Percentiles rank a stretch among this genome's conserved stretches.
phyloP scores from a whole-genome alignment of 2,888 invertebrate genomes.

The Atrina japonica region DNA sequence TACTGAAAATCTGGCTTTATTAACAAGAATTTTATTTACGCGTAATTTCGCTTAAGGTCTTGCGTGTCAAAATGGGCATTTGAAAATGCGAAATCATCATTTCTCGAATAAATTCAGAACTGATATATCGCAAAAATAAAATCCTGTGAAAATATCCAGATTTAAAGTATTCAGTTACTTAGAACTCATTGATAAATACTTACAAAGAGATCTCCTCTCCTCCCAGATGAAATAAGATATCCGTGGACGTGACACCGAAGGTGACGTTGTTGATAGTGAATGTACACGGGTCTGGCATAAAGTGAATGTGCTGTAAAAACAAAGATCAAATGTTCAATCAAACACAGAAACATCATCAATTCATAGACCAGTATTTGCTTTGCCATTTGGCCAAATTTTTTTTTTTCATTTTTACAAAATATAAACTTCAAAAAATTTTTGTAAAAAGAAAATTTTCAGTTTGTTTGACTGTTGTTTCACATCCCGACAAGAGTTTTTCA shows the following conservation, averaged over 20 bases:
- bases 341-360: background rate
- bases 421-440: background rate
- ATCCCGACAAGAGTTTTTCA: too few species aligned
- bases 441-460: background rate
- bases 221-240: slow-evolving; percentile 90
- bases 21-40: too few species aligned
- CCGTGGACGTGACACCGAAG: slow-evolving; percentile 90
- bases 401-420: too few species aligned
- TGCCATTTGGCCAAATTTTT: background rate
- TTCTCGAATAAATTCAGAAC: too few species aligned
- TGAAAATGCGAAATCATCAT: background rate
- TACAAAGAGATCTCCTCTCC: slow-evolving; percentile 87
- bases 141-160: background rate
- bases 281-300: slow-evolving; percentile 91
- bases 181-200: slow-evolving; percentile 27
- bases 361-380: too few species aligned
- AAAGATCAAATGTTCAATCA: slow-evolving; percentile 1
- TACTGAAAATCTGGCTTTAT: too few species aligned
- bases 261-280: slow-evolving; percentile 89
- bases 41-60: too few species aligned
- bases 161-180: background rate
- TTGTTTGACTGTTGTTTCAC: too few species aligned
- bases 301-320: slow-evolving; percentile 80
- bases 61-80: background rate
- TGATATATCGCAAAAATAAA: background rate